These are phyloP conservation scores for Anguilla anguilla DNA, from an alignment of 2,797 vertebrate genomes.

Conservation along the genomic window DNA sequence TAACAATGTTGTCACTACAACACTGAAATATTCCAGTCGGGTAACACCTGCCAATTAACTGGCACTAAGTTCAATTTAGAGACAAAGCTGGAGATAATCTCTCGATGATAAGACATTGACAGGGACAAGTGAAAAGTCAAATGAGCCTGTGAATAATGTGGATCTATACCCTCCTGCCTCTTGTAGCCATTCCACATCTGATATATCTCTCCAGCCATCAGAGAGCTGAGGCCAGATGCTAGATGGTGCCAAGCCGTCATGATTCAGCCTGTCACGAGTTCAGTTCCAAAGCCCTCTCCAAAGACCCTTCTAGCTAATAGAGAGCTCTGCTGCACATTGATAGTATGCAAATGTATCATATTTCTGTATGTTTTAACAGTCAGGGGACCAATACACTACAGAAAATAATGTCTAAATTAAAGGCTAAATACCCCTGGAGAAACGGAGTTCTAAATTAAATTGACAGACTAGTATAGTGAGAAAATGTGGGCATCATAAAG, in stretches of 20 bases:
- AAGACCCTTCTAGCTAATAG: not conserved
- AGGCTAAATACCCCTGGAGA: not conserved
- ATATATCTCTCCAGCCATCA: not conserved
- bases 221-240: not conserved
- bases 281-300: not conserved
- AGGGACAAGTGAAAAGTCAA: not conserved
- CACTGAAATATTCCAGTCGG: not conserved
- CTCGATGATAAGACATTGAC: constrained; percentile 7
- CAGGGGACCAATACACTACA: not conserved
- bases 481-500: not conserved
- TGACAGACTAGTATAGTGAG: not conserved
- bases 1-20: not conserved
- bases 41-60: constrained; percentile 16
- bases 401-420: not conserved
- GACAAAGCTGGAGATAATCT: constrained; percentile 6
- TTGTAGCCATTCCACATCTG: not conserved
- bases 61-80: not conserved
- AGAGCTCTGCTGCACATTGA: not conserved
- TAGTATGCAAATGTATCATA: not conserved
- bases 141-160: constrained; percentile 12
- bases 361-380: not conserved
- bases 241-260: not conserved
- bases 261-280: not conserved
- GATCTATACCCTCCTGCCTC: not conserved
- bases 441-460: not conserved